Percentiles rank a stretch among this genome's conserved stretches.
These are phyloP conservation scores for Salmo trutta DNA, from an alignment of 2,797 vertebrate species.

Conservation along the genomic window DNA sequence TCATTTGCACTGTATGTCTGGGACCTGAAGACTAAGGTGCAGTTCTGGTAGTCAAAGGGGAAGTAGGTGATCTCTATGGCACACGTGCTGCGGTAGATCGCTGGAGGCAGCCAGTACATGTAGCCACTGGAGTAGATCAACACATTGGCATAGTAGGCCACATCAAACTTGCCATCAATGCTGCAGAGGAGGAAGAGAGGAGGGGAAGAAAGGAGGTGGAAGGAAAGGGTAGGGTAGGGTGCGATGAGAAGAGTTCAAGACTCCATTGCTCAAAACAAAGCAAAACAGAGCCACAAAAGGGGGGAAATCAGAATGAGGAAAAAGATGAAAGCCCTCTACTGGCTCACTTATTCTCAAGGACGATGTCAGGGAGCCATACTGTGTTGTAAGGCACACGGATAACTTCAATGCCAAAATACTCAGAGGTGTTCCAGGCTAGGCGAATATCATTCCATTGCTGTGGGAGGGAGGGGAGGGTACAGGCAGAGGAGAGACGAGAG, in stretches of 20 bases:
- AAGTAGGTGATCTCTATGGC: conserved; percentile 80
- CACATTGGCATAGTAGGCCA: conserved; percentile 80
- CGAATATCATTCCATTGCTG: conserved; percentile 87
- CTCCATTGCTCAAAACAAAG: neutral
- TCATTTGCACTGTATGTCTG: conserved; percentile 88
- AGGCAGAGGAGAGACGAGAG: conserved; percentile 1
- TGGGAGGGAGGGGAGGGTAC: conserved; percentile 31
- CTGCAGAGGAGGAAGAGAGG: conserved; percentile 46
- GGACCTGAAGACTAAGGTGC: conserved; percentile 81
- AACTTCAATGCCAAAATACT: conserved; percentile 67
- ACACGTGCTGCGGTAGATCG: conserved; percentile 80
- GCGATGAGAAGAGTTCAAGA: neutral
- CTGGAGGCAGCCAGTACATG: conserved; percentile 80
- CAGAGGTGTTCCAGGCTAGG: conserved; percentile 74
- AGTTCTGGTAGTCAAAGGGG: conserved; percentile 82
- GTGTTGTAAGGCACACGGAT: conserved; percentile 78
- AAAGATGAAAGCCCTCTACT: neutral
- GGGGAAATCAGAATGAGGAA: neutral
- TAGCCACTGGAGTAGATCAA: conserved; percentile 55
- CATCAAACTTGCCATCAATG: conserved; percentile 80
- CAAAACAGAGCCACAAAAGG: neutral
- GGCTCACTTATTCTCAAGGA: conserved; percentile 91
- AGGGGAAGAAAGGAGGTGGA: neutral
- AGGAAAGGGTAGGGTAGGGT: too few relatives aligned
- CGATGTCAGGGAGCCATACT: conserved; percentile 91